Conservation (phyloP, 35 echinoderm and acorn worm genomes). For the Lytechinus pictus region DNA sequence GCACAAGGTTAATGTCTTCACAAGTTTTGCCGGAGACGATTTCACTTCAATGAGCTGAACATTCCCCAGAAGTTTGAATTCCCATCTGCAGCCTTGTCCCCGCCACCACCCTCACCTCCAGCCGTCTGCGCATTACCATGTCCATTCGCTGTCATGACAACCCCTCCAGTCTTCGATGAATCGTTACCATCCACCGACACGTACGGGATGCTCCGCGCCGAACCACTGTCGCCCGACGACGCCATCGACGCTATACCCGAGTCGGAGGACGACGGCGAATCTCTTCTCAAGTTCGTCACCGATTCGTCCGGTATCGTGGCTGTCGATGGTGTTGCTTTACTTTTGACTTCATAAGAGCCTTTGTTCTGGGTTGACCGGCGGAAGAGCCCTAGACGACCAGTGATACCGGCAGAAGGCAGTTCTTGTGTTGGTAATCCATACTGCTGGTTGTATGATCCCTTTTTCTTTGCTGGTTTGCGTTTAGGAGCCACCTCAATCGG, state of each 20-base stretch:
- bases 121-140: not conserved
- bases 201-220: conserved; percentile 10
- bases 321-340: not conserved
- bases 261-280: conserved; percentile 40
- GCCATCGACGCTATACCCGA: conserved; percentile 7
- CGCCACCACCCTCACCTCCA: not conserved
- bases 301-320: not conserved
- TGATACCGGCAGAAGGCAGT: not conserved
- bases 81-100: not conserved
- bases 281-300: not conserved
- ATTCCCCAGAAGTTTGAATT: conserved; percentile 49
- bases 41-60: conserved; percentile 16
- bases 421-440: not conserved
- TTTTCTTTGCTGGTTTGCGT: conserved; percentile 5
- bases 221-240: not conserved
- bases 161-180: conserved; percentile 5
- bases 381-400: conserved; percentile 13
- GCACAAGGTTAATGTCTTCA: not conserved
- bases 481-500: not conserved
- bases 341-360: not conserved
- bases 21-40: not conserved
- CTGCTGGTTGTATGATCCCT: not conserved
- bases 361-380: not conserved
- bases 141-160: conserved; percentile 13
- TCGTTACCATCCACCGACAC: conserved; percentile 1